A percentile compares a stretch with the other conserved stretches of the same genome.
Evolutionary conservation across 2,888 invertebrate species (phyloP).

Genomic region (Orgyia antiqua): DNA sequence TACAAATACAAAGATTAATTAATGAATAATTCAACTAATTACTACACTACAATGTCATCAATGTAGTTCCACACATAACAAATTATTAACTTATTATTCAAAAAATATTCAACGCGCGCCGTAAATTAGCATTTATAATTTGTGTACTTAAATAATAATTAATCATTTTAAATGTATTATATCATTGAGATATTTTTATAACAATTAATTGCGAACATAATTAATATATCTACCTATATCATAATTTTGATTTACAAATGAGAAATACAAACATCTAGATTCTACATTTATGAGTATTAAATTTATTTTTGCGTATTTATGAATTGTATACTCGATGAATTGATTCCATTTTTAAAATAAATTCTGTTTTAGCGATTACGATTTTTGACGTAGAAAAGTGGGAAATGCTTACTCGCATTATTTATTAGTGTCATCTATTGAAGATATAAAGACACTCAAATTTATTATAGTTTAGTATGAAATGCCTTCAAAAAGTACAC

Average conservation of each 20-base stretch:
- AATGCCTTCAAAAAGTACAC: no score
- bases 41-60: constrained; percentile 49
- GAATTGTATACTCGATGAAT: no score
- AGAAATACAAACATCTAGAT: background rate
- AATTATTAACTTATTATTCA: constrained; percentile 45
- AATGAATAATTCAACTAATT: constrained; percentile 40
- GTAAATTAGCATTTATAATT: constrained; percentile 54
- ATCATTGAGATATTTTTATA: constrained; percentile 31
- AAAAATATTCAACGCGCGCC: constrained; percentile 43
- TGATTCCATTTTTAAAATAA: no score
- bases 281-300: background rate
- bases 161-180: constrained; percentile 52
- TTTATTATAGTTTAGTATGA: no score
- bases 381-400: no score
- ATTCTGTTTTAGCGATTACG: no score
- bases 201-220: constrained; percentile 22
- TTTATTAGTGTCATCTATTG: no score
- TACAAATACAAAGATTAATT: constrained; percentile 37
- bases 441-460: no score
- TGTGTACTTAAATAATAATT: constrained; percentile 30
- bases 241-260: constrained; percentile 7
- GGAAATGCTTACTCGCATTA: no score
- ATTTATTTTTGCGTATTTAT: no score
- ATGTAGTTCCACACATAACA: constrained; percentile 40
- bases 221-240: constrained; percentile 9